phyloP scores from a whole-genome alignment of 2,113 vertebrate species.

The Orcinus orca region DNA sequence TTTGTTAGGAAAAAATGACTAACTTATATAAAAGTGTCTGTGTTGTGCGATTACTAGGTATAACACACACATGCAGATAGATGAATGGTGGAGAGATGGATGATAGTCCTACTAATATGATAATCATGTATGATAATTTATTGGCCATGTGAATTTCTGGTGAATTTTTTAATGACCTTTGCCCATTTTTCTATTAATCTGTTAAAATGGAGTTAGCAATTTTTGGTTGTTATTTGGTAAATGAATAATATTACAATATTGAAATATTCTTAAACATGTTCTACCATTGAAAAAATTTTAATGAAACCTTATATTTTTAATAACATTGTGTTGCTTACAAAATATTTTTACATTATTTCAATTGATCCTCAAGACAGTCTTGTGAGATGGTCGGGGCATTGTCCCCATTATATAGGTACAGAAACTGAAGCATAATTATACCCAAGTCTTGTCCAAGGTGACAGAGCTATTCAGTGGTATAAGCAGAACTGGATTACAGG shows the following conservation, averaged over 20 bases:
- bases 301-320: neutral
- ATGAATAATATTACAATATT: neutral
- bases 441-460: neutral
- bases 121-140: neutral
- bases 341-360: conserved; percentile 22
- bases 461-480: neutral
- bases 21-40: neutral
- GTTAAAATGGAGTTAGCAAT: neutral
- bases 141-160: conserved; percentile 12
- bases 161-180: conserved; percentile 15
- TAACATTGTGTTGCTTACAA: neutral
- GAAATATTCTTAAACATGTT: neutral
- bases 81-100: neutral
- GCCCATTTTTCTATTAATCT: conserved; percentile 17
- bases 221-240: conserved; percentile 6
- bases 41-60: neutral
- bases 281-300: neutral
- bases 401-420: neutral
- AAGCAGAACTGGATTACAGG: neutral
- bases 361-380: neutral
- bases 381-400: neutral
- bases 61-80: neutral
- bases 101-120: neutral
- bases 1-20: neutral
- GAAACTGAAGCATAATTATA: neutral